These are phyloP conservation scores for Stomatorhinus ivindoensis DNA, from an alignment of 2,113 vertebrate genomes.

Conservation along the genomic window DNA sequence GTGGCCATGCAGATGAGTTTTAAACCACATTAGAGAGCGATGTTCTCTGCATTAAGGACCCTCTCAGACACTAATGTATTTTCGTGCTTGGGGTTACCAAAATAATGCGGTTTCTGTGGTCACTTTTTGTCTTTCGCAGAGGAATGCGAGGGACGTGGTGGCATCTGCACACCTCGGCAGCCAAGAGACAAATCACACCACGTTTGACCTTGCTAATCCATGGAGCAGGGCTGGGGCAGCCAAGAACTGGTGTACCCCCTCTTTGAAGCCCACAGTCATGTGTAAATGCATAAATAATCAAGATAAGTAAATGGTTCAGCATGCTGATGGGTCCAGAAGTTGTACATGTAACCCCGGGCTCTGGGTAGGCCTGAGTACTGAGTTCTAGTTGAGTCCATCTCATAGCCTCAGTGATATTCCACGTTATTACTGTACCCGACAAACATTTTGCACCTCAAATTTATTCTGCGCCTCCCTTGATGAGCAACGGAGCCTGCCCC, in stretches of 20 bases:
- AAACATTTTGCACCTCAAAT: neutral
- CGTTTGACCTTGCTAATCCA: slow-evolving; percentile 48
- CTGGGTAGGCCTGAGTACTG: neutral
- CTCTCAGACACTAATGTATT: slow-evolving; percentile 33
- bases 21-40: slow-evolving; percentile 42
- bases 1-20: slow-evolving; percentile 38
- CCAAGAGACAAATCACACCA: slow-evolving; percentile 45
- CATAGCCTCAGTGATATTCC: neutral
- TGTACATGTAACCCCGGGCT: neutral
- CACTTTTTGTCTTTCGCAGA: slow-evolving; percentile 37
- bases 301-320: neutral
- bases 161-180: slow-evolving; percentile 33
- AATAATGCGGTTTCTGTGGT: slow-evolving; percentile 41
- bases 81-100: slow-evolving; percentile 47
- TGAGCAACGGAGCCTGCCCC: neutral
- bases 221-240: slow-evolving; percentile 27
- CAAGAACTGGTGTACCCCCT: neutral
- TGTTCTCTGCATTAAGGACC: slow-evolving; percentile 33
- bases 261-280: neutral
- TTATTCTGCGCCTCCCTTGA: neutral
- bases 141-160: slow-evolving; percentile 52
- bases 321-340: neutral
- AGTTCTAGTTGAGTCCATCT: neutral
- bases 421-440: neutral
- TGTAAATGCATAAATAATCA: neutral